Percentiles rank a stretch among this genome's conserved stretches.
phyloP scores from a whole-genome alignment of 2,113 vertebrate genomes.

The Tauraco erythrolophus region DNA sequence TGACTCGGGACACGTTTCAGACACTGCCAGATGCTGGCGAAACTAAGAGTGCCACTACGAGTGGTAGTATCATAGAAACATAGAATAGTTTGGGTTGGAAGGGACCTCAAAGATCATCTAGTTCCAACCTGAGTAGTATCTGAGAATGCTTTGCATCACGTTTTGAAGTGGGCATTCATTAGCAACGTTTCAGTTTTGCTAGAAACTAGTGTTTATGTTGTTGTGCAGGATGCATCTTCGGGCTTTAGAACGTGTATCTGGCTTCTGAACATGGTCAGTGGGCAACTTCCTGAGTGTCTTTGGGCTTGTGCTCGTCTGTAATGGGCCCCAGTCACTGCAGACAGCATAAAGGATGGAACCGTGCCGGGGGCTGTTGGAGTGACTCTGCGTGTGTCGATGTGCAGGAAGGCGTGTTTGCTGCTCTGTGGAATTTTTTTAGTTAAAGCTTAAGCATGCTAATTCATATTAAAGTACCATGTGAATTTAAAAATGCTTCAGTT shows the following conservation, averaged over 20 bases:
- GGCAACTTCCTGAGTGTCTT: background rate
- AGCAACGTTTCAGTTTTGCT: background rate
- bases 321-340: background rate
- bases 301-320: background rate
- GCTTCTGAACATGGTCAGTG: too few relatives aligned
- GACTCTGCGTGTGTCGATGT: rapidly evolving
- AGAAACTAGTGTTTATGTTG: rapidly evolving
- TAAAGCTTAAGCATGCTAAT: background rate
- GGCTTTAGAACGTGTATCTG: rapidly evolving
- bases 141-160: rapidly evolving
- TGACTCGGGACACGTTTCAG: background rate
- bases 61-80: background rate
- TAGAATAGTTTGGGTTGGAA: too few relatives aligned
- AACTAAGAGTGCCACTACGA: background rate
- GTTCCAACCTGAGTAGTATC: too few relatives aligned
- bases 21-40: background rate
- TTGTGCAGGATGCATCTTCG: rapidly evolving
- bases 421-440: background rate
- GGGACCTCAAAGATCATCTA: too few relatives aligned
- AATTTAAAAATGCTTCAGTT: background rate
- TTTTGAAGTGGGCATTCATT: background rate
- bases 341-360: rapidly evolving
- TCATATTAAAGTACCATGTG: background rate
- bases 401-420: background rate
- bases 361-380: background rate